Evolutionary conservation across 1,140 invertebrate species (phyloP), one percentile per base, ranked within the genome.

Genomic region (Drosophila novamexicana): DNA sequence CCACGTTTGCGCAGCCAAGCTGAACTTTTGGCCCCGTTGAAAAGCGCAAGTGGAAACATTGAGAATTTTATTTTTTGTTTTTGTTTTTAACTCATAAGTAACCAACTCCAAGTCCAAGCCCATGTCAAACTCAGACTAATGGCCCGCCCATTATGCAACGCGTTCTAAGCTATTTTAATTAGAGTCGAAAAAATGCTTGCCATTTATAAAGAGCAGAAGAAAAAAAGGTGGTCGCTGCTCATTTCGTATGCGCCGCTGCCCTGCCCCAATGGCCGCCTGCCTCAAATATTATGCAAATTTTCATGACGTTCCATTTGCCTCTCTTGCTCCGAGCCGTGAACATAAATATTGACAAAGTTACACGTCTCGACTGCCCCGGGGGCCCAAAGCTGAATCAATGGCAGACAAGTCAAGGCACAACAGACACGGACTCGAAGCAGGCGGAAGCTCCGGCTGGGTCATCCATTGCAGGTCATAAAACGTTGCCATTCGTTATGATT

Each of bases 241-340:
- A 74, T 74, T 74, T 63, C 16, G 50, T 62, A 74, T 74, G 71
- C 63, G 32, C 62, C 22, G 22, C 3, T 5, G 22, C 22, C 22
- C 6, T 32, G 9, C 3, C 22, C 2, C 22, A 9, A 4, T 14
- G 10, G 34, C 54, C 49, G 18, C 47, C 45, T 39, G 39, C 40
- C 34, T 68, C 44, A 66, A 58, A 58, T 64, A 72, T 61, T 89
- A 86, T 83, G 83, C 77, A 89, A 89, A 89, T 89, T 79, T 83
- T 56, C 32, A 50, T 9, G 34, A 39, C 18, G 37, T 57, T 44
- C 53, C 73, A 59, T 75, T 71, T 58, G 67, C 39, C 10, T 36
- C 10, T 52, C 6, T 42, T 22, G 32, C 22, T 22, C 22, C 50
- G n/a, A 69, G 65, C 58, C 70, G 66, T 44, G 72, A 73, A 65